Base-by-base conservation (phyloP, 2,888 invertebrate genomes). In the Zele albiditarsus region DNA sequence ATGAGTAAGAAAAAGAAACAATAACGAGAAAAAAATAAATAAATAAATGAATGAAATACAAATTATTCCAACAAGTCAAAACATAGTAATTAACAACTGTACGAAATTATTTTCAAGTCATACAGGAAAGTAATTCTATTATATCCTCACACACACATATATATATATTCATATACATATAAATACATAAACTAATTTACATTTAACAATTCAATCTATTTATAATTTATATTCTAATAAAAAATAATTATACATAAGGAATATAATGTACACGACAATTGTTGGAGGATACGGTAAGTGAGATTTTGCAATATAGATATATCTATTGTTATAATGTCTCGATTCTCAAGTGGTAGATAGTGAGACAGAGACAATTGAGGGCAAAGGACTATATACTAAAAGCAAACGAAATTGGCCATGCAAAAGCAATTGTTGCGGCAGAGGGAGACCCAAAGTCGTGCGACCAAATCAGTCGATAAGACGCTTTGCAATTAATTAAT, bases 391-490 rank as follows among this genome's bases (percentile, higher is more conserved):
- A 53, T 53, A 53, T 20, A 6, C 20, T 53, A 53, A 28, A 28
- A 33, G 60, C 71, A 67, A 69, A 53, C 62, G 66, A 74, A 78
- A 80, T 80, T 79, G 80, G 78, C 74, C 77, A 80, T 77, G 78
- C 77, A 78, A 78, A 77, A 53, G 53, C 53, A 53, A 77, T 78
- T 69, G 75, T 74, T 76, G 80, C 73, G 77, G 74, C 73, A 75
- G 71, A 73, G 77, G 80, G 71, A 75, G 79, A 53, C 20, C 53
- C 53, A 53, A 53, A 80, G 80, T 79, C 80, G 80, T 80, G 80
- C 80, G 77, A 80, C 78, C 73, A 76, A 78, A 79, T 80, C 79
- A 73, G 76, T 77, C 80, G 80, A 80, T 80, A 80, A 80, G 80
- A 80, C 77, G 74, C 75, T 69, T 60, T 73, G 75, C 77, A 80